These are phyloP conservation scores for Chiloscyllium plagiosum DNA, from an alignment of 2,113 vertebrate genomes.

Conservation along the genomic window DNA sequence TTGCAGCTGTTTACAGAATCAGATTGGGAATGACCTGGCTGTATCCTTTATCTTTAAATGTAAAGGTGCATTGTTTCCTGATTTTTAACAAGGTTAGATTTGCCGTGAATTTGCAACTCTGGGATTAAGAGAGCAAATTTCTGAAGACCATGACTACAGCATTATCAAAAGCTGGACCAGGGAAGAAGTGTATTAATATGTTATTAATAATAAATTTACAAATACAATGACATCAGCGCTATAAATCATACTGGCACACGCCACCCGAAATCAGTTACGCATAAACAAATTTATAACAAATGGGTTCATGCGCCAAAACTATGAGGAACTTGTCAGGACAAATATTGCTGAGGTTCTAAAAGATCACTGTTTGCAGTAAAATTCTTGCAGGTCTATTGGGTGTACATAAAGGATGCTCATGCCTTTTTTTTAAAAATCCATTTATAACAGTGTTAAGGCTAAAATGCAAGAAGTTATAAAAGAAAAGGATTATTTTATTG, in stretches of 20 bases:
- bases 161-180: neutral
- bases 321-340: neutral
- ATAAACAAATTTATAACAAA: neutral
- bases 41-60: neutral
- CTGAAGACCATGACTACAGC: neutral
- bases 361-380: neutral
- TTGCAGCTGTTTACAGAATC: neutral
- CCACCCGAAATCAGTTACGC: neutral
- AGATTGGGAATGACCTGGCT: neutral
- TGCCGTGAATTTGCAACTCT: neutral
- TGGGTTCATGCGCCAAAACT: neutral
- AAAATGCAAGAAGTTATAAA: neutral
- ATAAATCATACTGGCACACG: neutral
- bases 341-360: neutral
- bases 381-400: neutral
- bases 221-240: neutral
- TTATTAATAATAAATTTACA: neutral
- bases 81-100: neutral
- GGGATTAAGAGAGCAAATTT: neutral
- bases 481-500: no score
- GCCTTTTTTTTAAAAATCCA: neutral
- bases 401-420: neutral
- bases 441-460: neutral
- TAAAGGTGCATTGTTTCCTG: neutral
- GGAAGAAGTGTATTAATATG: neutral